Evolutionary conservation across 2,113 vertebrate species (phyloP), one percentile per base, ranked within the genome.

Genomic region (Ceyx melanurus): DNA sequence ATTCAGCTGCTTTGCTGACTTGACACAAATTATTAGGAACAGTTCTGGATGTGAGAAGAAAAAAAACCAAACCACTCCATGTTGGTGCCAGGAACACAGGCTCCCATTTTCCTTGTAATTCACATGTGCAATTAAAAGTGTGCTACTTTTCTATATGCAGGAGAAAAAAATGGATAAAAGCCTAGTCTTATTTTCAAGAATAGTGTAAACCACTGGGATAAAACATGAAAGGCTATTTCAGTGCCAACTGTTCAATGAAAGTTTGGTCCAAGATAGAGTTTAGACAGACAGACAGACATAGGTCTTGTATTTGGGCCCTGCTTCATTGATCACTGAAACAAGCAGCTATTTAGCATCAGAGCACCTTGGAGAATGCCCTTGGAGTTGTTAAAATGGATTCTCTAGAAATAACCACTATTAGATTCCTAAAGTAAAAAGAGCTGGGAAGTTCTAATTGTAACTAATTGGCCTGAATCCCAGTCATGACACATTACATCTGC

Each of bases 381-480:
- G 15, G 26, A 57, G 11, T 46, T 79, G 67, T 28, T 84, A 20
- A 57, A 86, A 65, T 14, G 11, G 4, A 31, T 83, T 90, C 48
- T 51, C 26, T 61, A 48, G 50, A 92, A 79, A 62, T 76, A 1
- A 65, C 35, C 48, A 78, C 56, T 3, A 64, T 68, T 65, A 61
- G 19, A 31, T 82, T 78, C 84, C 50, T 57, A 8, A 96, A 84
- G 57, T 64, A 86, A n/a, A 20, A 57, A 79, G 28, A 48, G 14
- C 18, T 51, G 71, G 43, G 15, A 88, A 86, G 43, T 57, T 82
- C 20, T 81, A 86, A 26, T 67, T 79, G 19, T 58, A 88, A 86
- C 43, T 57, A 77, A 70, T 78, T 91, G 82, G 53, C 46, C 85
- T 81, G 54, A 79, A 35, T 89, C 64, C 48, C 80, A 6, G 56